Percentiles rank a stretch among this genome's conserved stretches.
These are phyloP conservation scores for Colletes collaris DNA, from an alignment of 2,888 invertebrate species.

Conservation along the genomic window DNA sequence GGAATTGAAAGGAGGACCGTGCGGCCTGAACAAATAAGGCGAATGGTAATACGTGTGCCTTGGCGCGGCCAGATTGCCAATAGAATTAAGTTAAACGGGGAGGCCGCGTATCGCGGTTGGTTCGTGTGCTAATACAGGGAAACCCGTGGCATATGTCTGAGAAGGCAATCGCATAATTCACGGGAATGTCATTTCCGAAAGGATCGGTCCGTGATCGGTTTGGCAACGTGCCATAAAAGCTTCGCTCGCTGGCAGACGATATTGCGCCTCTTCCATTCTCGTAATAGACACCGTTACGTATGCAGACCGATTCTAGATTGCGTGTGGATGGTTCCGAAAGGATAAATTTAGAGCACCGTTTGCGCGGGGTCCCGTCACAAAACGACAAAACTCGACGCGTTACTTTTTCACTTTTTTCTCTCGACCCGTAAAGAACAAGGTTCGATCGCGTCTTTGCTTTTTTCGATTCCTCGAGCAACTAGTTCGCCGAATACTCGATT, in stretches of 20 bases:
- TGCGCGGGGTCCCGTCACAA: no score
- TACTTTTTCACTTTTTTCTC: no score
- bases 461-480: no score
- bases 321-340: no score
- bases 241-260: background rate
- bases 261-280: background rate
- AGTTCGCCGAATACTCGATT: no score
- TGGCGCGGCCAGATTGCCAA: constrained; percentile 23
- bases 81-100: constrained; percentile 19
- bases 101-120: background rate
- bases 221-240: constrained; percentile 28
- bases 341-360: no score
- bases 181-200: constrained; percentile 17
- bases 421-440: no score
- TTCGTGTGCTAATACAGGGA: constrained; percentile 28
- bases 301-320: no score
- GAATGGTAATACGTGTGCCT: constrained; percentile 31
- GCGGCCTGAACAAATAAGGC: constrained; percentile 67
- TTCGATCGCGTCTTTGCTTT: no score
- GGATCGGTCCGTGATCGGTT: constrained; percentile 18
- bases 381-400: no score
- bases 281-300: constrained; percentile 4
- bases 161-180: constrained; percentile 54
- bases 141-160: constrained; percentile 54
- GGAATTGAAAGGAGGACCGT: constrained; percentile 64